A percentile compares a stretch with the other conserved stretches of the same genome.
These are phyloP conservation scores for Druon quercuslanigerum DNA, from an alignment of 1,140 invertebrate genomes.

Conservation along the genomic window DNA sequence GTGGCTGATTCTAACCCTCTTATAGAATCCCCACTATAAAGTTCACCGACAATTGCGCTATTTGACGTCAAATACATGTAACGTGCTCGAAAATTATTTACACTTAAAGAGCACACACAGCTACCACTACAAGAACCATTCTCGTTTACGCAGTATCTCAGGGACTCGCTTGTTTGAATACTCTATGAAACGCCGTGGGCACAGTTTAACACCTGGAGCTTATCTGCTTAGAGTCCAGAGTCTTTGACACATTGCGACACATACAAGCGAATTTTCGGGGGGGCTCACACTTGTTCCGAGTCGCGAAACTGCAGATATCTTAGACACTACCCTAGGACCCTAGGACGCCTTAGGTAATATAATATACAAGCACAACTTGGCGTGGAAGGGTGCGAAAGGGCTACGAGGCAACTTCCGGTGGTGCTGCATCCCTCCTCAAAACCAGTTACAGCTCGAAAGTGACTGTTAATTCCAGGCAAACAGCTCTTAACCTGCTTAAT, in stretches of 20 bases:
- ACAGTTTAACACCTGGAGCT: conserved; percentile 24
- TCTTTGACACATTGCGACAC: background rate
- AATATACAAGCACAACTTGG: background rate
- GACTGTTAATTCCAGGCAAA: conserved; percentile 45
- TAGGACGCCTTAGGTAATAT: background rate
- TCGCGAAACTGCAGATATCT: background rate
- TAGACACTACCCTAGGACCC: background rate
- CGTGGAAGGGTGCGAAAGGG: conserved; percentile 10
- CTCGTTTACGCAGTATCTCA: background rate
- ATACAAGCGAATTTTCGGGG: background rate
- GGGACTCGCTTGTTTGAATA: conserved; percentile 16
- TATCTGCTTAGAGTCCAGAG: background rate
- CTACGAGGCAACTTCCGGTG: conserved; percentile 9
- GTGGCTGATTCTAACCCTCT: too few relatives aligned
- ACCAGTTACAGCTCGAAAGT: conserved; percentile 16
- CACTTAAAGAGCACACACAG: background rate
- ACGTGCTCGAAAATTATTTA: background rate
- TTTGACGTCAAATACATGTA: background rate
- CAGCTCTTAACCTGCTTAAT: conserved; percentile 48
- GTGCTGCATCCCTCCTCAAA: background rate
- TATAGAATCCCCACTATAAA: background rate
- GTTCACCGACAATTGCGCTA: background rate
- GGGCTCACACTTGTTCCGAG: background rate
- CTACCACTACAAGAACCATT: background rate
- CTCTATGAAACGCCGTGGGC: conserved; percentile 18